Percentiles rank a stretch among this genome's conserved stretches.
phyloP scores from a whole-genome alignment of 1,140 invertebrate species.

The Cotesia glomerata region DNA sequence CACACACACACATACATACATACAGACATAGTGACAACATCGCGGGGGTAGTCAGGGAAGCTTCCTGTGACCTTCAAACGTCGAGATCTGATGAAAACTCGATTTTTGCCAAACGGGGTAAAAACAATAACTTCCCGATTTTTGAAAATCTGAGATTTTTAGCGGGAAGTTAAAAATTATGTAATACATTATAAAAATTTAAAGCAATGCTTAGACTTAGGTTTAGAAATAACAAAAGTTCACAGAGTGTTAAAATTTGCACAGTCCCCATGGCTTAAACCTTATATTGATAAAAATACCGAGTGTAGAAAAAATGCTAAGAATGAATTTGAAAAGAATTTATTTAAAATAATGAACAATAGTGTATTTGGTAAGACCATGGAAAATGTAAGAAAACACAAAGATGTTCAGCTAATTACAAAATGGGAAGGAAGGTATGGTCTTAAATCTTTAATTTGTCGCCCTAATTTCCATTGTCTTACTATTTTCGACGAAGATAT shows the following conservation, averaged over 20 bases:
- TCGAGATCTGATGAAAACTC: too few relatives aligned
- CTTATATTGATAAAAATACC: conserved; percentile 55
- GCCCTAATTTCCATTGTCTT: neutral
- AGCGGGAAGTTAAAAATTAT: too few relatives aligned
- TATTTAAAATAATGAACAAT: conserved; percentile 45
- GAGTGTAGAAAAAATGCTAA: conserved; percentile 44
- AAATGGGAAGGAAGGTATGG: neutral
- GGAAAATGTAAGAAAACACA: conserved; percentile 32
- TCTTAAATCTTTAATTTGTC: neutral
- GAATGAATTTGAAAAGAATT: conserved; percentile 63
- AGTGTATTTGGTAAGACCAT: too few relatives aligned
- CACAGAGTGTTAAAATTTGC: neutral
- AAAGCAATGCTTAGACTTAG: neutral
- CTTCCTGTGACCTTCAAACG: too few relatives aligned
- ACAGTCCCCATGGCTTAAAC: conserved; percentile 53
- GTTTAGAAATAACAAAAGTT: neutral
- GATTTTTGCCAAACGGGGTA: too few relatives aligned
- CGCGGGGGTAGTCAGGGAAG: too few relatives aligned
- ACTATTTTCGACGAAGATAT: neutral
- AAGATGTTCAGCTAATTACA: too few relatives aligned
- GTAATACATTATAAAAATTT: neutral
- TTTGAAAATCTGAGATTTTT: too few relatives aligned
- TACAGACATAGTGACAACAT: too few relatives aligned
- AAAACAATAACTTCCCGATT: too few relatives aligned
- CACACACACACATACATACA: too few relatives aligned